Evolutionary conservation across 1,140 invertebrate genomes (phyloP).

Genomic region (Rhysida immarginata): DNA sequence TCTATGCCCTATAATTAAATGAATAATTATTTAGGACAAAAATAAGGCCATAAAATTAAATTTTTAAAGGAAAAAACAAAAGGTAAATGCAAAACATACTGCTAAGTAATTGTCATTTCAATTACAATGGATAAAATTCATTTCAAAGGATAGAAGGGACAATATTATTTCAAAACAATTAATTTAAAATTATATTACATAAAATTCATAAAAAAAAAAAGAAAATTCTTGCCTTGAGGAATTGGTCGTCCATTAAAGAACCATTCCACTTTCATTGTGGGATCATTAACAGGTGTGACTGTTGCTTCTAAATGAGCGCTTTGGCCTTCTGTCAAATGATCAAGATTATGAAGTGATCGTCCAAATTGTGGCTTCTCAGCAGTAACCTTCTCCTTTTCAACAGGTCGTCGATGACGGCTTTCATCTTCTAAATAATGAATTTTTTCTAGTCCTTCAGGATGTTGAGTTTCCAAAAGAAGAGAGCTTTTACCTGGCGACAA

Average conservation of each 20-base stretch:
- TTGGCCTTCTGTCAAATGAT: conserved; percentile 67
- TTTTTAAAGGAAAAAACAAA: no score
- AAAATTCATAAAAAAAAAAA: not conserved
- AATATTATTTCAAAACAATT: no score
- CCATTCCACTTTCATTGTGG: conserved; percentile 91
- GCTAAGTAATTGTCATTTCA: no score
- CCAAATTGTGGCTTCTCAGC: conserved; percentile 78
- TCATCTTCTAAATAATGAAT: conserved; percentile 82
- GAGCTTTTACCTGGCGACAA: conserved; percentile 48
- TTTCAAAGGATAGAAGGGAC: no score
- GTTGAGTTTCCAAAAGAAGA: conserved; percentile 85
- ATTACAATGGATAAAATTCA: no score
- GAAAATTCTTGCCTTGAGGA: conserved; percentile 45
- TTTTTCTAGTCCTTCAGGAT: conserved; percentile 80
- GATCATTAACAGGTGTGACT: conserved; percentile 84
- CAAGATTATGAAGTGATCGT: conserved; percentile 65
- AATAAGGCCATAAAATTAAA: no score
- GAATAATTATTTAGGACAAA: no score
- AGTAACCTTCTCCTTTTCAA: conserved; percentile 52
- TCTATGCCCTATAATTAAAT: conserved; percentile 32
- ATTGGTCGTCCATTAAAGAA: conserved; percentile 80
- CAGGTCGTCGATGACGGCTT: conserved; percentile 51
- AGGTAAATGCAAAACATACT: no score
- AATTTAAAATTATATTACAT: no score
- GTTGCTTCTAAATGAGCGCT: conserved; percentile 89